Percentiles rank a stretch among this genome's conserved stretches.
These are phyloP conservation scores for Latheticus oryzae DNA, from an alignment of 2,888 invertebrate species.

Conservation along the genomic window DNA sequence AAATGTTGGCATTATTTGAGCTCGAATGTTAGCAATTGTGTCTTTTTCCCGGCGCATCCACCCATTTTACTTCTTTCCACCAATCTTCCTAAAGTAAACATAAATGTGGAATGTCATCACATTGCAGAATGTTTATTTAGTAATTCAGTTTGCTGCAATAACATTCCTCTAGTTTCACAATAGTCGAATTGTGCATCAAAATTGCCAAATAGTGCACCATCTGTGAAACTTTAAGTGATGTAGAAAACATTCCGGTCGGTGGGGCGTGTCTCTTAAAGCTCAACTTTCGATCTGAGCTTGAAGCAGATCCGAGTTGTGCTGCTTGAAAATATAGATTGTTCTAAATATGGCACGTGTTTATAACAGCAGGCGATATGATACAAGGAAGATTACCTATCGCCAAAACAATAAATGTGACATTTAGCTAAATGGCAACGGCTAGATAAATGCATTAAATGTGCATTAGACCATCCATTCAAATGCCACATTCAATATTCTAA, in stretches of 20 bases:
- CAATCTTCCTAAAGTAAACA: slow-evolving; percentile 16
- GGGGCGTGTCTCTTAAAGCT: slow-evolving; percentile 35
- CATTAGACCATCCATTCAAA: too few species aligned
- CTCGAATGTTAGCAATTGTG: slow-evolving; percentile 22
- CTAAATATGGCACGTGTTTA: slow-evolving; percentile 44
- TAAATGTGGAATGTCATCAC: slow-evolving; percentile 8
- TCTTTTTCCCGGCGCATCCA: slow-evolving; percentile 21
- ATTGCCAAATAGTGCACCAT: neutral
- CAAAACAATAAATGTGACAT: slow-evolving; percentile 30
- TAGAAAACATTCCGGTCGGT: slow-evolving; percentile 19
- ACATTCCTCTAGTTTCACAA: neutral
- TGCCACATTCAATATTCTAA: too few species aligned
- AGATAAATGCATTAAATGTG: slow-evolving; percentile 3
- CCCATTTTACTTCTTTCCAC: neutral
- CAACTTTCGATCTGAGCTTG: slow-evolving; percentile 3
- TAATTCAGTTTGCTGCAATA: slow-evolving; percentile 14
- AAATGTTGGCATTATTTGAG: slow-evolving; percentile 22
- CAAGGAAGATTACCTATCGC: slow-evolving; percentile 10
- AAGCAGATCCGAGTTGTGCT: slow-evolving; percentile 22
- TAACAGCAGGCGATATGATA: slow-evolving; percentile 24
- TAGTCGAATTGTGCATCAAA: slow-evolving; percentile 1
- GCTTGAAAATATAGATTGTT: slow-evolving; percentile 45
- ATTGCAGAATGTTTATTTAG: slow-evolving; percentile 18
- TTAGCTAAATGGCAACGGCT: slow-evolving; percentile 19
- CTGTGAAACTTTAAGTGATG: slow-evolving; percentile 21